These are phyloP conservation scores for Chionis minor DNA, from an alignment of 2,113 vertebrate species.

Conservation along the genomic window DNA sequence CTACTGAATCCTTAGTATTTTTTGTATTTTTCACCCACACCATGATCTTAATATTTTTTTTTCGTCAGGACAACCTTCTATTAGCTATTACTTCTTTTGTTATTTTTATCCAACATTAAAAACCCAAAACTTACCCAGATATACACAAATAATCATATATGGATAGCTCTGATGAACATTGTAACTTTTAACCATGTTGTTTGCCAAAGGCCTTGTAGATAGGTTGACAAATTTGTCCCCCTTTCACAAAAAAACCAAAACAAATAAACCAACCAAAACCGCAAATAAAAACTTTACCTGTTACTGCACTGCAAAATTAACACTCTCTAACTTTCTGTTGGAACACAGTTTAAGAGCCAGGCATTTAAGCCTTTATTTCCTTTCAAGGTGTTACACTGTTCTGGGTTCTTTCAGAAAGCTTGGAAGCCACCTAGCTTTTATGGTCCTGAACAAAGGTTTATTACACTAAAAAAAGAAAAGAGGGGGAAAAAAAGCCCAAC, in stretches of 20 bases:
- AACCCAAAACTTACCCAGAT: background rate
- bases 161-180: background rate
- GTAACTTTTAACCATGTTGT: background rate
- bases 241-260: background rate
- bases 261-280: background rate
- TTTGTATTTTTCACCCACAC: background rate
- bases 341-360: background rate
- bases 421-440: background rate
- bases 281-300: background rate
- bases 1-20: background rate
- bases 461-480: background rate
- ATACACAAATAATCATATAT: background rate
- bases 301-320: background rate
- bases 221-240: rapidly evolving
- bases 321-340: background rate
- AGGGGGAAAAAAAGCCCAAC: background rate
- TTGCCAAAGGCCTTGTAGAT: background rate
- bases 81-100: background rate
- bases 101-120: background rate
- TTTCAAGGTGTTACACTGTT: background rate
- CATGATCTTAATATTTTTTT: background rate
- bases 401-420: background rate
- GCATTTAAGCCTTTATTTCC: background rate
- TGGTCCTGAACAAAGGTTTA: background rate
- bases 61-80: background rate